Evolutionary conservation across 2,888 invertebrate species (phyloP).

Genomic region (Sepiola atlantica): DNA sequence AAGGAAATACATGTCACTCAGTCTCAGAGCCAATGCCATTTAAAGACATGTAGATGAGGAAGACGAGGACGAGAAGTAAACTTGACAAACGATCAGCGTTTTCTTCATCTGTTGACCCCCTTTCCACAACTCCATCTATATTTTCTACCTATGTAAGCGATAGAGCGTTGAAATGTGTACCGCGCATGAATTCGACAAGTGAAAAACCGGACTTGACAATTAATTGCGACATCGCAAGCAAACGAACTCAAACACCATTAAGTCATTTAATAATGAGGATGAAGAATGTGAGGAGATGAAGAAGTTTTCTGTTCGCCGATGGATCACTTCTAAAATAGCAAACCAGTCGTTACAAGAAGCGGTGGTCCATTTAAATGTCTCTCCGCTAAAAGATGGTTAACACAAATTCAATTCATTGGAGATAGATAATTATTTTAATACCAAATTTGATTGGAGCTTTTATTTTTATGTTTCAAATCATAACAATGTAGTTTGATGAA

Average conservation of each 20-base stretch:
- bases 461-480: no score
- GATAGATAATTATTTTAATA: no score
- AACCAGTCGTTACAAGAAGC: neutral
- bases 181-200: neutral
- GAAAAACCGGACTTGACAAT: neutral
- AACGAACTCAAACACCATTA: neutral
- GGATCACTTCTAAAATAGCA: neutral
- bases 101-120: neutral
- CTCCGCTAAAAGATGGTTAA: no score
- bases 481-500: no score
- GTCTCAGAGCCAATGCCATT: neutral
- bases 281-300: neutral
- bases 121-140: neutral
- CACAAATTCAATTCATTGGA: no score
- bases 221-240: neutral
- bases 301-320: neutral
- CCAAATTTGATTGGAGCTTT: no score
- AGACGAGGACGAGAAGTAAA: neutral
- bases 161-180: neutral
- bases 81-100: neutral
- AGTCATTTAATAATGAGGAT: neutral
- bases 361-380: neutral
- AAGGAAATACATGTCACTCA: constrained; percentile 32
- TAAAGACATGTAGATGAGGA: neutral
- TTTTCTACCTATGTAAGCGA: neutral